These are phyloP conservation scores for Xestia sexstrigata DNA, from an alignment of 2,888 invertebrate genomes.

Conservation along the genomic window DNA sequence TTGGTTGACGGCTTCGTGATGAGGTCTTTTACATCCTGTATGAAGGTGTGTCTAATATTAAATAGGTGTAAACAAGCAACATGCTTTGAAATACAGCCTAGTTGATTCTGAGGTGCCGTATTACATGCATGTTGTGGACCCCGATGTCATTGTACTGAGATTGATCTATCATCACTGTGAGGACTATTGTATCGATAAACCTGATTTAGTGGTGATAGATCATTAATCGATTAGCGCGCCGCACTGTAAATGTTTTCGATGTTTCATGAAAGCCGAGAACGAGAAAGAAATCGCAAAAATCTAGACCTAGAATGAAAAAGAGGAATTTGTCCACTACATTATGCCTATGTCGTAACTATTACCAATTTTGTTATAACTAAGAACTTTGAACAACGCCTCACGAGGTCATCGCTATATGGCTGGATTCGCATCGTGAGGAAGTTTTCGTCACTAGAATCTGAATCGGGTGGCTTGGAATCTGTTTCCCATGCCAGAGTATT, in stretches of 20 bases:
- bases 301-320: too few relatives aligned
- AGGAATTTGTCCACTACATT: background rate
- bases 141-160: background rate
- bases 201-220: conserved; percentile 38
- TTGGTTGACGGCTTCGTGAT: too few relatives aligned
- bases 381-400: background rate
- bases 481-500: too few relatives aligned
- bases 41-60: background rate
- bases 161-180: conserved; percentile 18
- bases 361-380: background rate
- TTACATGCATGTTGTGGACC: background rate
- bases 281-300: too few relatives aligned
- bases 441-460: background rate
- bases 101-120: conserved; percentile 10
- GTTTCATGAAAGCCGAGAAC: background rate
- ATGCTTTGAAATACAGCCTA: conserved; percentile 18
- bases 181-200: conserved; percentile 29
- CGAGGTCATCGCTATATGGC: background rate
- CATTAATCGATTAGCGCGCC: background rate
- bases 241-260: background rate
- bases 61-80: background rate
- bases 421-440: background rate
- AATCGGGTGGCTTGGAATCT: background rate
- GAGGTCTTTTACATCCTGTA: too few relatives aligned
- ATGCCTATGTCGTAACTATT: background rate